phyloP scores from a whole-genome alignment of 23 tunicate genomes.

The Trididemnum miniatum region DNA sequence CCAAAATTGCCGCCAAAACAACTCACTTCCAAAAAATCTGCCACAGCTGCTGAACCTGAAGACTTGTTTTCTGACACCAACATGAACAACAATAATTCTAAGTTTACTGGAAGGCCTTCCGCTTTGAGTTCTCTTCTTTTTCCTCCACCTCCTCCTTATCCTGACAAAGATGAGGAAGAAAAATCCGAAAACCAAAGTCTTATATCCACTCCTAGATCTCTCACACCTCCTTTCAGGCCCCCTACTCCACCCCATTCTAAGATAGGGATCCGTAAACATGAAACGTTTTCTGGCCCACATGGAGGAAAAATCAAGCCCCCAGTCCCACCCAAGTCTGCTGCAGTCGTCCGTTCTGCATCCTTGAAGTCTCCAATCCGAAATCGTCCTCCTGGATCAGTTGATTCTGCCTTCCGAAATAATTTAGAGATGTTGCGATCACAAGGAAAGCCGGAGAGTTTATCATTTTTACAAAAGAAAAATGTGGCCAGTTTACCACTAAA shows the following conservation, averaged over 20 bases:
- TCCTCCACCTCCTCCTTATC: slow-evolving; percentile 5
- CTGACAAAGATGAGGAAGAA: neutral
- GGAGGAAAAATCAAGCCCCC: slow-evolving; percentile 18
- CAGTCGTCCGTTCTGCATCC: slow-evolving; percentile 19
- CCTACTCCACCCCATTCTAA: slow-evolving; percentile 16
- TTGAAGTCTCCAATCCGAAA: slow-evolving; percentile 2
- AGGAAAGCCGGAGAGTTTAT: too few relatives aligned
- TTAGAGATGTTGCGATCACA: neutral
- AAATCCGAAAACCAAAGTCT: neutral
- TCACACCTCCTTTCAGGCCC: neutral
- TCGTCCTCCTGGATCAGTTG: neutral
- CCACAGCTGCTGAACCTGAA: neutral
- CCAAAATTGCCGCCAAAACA: slow-evolving; percentile 34
- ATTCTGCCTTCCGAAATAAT: neutral
- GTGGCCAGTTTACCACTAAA: neutral
- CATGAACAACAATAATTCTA: neutral
- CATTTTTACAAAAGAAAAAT: neutral
- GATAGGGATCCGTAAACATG: neutral
- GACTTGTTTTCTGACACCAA: neutral
- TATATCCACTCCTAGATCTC: neutral
- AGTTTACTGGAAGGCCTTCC: neutral
- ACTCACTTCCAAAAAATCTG: neutral
- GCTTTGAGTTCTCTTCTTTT: neutral
- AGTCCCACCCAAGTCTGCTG: slow-evolving; percentile 27
- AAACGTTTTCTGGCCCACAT: slow-evolving; percentile 23